Base-by-base conservation (phyloP, 1,140 invertebrate genomes). In the Euwallacea fornicatus region DNA sequence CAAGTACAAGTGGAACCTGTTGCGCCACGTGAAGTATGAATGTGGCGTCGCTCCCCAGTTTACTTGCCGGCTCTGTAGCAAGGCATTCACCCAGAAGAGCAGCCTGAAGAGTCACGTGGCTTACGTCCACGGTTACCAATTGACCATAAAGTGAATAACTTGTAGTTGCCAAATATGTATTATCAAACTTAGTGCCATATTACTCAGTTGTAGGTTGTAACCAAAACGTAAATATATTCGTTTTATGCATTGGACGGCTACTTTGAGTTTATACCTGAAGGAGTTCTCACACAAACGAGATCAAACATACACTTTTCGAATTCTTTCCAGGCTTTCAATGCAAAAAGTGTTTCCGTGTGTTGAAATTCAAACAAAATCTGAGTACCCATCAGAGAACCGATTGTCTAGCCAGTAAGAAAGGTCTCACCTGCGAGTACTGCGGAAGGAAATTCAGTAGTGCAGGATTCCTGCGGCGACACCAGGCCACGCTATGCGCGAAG, bases 11-110 rank as follows among this genome's bases (percentile, higher is more conserved):
- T 83, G 83, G 74, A 84, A 84, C 53, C 78, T 87, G 68, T 84
- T 85, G 75, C 81, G 86, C 59, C 88, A 90, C 73, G 85, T 85
- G 72, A 88, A 86, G 71, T 89, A 87, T 78, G 89, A 90, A 77
- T 90, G 89, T 77, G 86, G 87, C 9, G 86, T 87, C 67, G 82
- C 85, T 62, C 88, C 88, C 41, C 71, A 73, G 42, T 78, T 77
- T 56, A 69, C 74, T 42, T 79, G 78, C 61, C 76, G 76, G 66
- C 62, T 78, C 1, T 79, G 78, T 66, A 75, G 77, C 0, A 81
- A 78, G 55, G 72, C 75, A 6, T 79, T 81, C 69, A 79, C 82
- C 41, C 81, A 77, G 41, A 82, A 76, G 71, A 76, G 78, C 55
- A 77, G 75, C 50, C 71, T 79, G 13, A 73, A 77, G 59, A 71